Base-by-base conservation (phyloP, 2,113 vertebrate genomes). In the Grus americana region DNA sequence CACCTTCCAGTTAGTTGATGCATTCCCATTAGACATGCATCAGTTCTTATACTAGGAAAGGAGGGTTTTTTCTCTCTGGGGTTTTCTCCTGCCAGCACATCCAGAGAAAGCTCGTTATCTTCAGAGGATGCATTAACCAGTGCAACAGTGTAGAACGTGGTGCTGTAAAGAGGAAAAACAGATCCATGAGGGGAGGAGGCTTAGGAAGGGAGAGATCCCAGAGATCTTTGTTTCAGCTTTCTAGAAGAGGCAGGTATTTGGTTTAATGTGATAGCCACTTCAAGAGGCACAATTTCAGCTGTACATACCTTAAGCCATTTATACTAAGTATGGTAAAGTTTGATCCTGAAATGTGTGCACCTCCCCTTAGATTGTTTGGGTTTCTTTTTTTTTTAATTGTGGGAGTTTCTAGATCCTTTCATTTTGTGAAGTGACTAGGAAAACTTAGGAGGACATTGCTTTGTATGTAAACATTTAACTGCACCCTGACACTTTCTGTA, bases 401-500 rank as follows among this genome's bases (percentile, higher is more conserved):
- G 57, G 40, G 47, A 91, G 44, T 95, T 95, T 95, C 57, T 92
- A 95, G 92, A 66, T 95, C 50, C 67, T 92, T 84, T 72, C 75
- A 55, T 91, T 95, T 93, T 86, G 58, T 96, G 86, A 95, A 95
- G 78, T 78, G 70, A 75, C 92, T 90, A 96, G 88, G 71, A 96
- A 88, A 73, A 76, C 59, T 30, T 82, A 54, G 52, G 78, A 85
- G 86, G 80, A 85, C 22, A 34, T 63, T 90, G 94, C 95, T 97
- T 95, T 95, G 50, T 96, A 94, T 88, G 92, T 93, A 89, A 94
- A 73, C 91, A 66, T 78, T 88, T 95, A 94, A 80, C 90, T 95
- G 79, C 94, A 97, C 89, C 96, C 89, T 92, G 63, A 63, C 95
- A 95, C 95, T 95, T 95, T 96, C 89, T 96, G 91, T 95, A 93